phyloP scores from a whole-genome alignment of 2,113 vertebrate species.

The Merops nubicus region DNA sequence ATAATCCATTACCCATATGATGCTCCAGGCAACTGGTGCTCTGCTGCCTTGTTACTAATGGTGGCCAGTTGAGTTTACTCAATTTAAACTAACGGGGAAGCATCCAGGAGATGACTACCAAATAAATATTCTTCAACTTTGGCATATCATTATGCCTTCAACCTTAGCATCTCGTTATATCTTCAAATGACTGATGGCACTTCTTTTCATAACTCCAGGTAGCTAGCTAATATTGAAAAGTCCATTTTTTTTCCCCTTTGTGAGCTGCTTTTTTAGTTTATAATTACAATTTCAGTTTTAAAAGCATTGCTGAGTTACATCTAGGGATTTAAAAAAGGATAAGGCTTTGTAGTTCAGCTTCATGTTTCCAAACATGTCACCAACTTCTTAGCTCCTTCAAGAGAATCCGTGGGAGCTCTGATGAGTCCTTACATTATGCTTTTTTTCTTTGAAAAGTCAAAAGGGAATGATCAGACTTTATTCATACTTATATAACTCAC shows the following conservation, averaged over 20 bases:
- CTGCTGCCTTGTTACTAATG: conserved; percentile 19
- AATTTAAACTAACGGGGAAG: not conserved
- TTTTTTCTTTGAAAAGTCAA: not conserved
- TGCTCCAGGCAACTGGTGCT: not conserved
- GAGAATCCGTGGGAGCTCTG: not conserved
- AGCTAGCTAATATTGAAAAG: not conserved
- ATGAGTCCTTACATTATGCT: not conserved
- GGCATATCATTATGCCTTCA: not conserved
- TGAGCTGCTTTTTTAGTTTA: not conserved
- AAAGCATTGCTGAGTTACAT: not conserved
- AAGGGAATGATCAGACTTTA: not conserved
- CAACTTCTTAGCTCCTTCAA: not conserved
- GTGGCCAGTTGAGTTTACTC: conserved; percentile 26
- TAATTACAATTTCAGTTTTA: not conserved
- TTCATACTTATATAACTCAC: not conserved
- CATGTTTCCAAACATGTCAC: not conserved
- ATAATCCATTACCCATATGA: conserved; percentile 12
- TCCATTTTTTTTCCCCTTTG: not conserved
- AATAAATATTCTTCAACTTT: conserved; percentile 32
- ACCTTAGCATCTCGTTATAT: not conserved
- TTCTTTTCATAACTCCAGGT: not conserved
- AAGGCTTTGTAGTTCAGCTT: not conserved
- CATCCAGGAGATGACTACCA: not conserved
- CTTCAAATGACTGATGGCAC: not conserved
- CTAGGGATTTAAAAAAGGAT: not conserved